These are phyloP conservation scores for Drusus annulatus DNA, from an alignment of 1,140 invertebrate genomes.

Conservation along the genomic window DNA sequence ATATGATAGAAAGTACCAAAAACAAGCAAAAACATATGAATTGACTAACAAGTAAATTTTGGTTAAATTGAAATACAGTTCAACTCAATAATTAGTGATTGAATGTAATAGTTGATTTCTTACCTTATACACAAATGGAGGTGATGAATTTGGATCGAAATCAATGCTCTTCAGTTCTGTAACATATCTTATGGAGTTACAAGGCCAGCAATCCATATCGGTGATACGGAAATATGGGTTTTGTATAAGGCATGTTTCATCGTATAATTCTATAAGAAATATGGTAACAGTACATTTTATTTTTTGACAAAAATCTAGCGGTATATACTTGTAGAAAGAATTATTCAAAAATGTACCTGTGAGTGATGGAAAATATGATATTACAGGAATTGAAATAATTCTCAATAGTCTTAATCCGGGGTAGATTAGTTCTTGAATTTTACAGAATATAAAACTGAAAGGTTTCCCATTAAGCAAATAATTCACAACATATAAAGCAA, in stretches of 20 bases:
- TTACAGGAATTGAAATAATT: conserved; percentile 75
- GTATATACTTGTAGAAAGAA: background rate
- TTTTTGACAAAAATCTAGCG: background rate
- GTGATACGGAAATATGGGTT: conserved; percentile 82
- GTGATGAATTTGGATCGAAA: conserved; percentile 61
- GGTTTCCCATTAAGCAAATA: conserved; percentile 68
- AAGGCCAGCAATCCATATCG: conserved; percentile 85
- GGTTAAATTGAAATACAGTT: too few species aligned
- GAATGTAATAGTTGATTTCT: too few species aligned
- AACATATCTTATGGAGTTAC: conserved; percentile 76
- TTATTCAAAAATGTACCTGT: conserved; percentile 69
- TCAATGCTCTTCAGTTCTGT: conserved; percentile 67
- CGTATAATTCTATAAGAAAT: conserved; percentile 78
- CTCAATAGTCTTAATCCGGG: conserved; percentile 76
- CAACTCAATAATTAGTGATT: too few species aligned
- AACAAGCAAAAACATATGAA: too few species aligned
- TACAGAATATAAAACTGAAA: conserved; percentile 73
- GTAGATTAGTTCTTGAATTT: conserved; percentile 81
- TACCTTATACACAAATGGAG: conserved; percentile 68
- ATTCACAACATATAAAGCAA: conserved; percentile 53
- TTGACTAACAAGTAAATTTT: too few species aligned
- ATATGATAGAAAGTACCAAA: too few species aligned
- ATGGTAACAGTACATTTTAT: background rate
- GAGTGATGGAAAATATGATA: conserved; percentile 75
- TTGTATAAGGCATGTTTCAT: conserved; percentile 83